A percentile compares a stretch with the other conserved stretches of the same genome.
Conservation (phyloP, 2,888 invertebrate genomes). For the Neoitamus cyanurus region DNA sequence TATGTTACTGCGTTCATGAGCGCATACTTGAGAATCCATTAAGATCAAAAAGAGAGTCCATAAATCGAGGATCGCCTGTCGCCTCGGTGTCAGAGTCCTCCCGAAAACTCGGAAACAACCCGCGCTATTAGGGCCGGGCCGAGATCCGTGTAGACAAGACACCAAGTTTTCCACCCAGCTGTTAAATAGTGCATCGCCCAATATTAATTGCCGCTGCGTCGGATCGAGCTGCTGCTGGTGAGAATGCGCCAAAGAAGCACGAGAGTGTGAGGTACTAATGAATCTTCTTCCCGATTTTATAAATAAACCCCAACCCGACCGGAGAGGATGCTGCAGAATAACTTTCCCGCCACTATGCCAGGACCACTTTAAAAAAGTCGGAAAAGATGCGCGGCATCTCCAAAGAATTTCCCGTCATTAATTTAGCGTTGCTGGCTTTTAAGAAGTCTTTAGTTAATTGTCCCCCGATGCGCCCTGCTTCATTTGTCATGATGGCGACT, state of each 20-base stretch:
- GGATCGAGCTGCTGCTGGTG: background rate
- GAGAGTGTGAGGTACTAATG: constrained; percentile 30
- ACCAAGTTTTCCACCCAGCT: constrained; percentile 44
- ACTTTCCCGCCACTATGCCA: constrained; percentile 2
- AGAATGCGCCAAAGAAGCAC: background rate
- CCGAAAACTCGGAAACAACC: constrained; percentile 37
- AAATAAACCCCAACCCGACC: constrained; percentile 42
- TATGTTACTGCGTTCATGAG: constrained; percentile 42
- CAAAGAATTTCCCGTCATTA: constrained; percentile 50
- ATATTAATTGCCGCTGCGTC: constrained; percentile 48
- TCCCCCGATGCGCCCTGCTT: constrained; percentile 24
- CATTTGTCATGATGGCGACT: constrained; percentile 28
- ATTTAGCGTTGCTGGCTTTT: constrained; percentile 46
- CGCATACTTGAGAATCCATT: constrained; percentile 52
- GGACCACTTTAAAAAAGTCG: constrained; percentile 15
- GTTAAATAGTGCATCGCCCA: constrained; percentile 51
- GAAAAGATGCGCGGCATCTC: constrained; percentile 48
- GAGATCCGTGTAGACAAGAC: background rate
- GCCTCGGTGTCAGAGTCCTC: constrained; percentile 44
- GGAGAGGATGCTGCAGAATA: background rate
- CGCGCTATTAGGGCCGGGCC: background rate
- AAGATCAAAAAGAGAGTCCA: constrained; percentile 50
- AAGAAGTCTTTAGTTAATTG: constrained; percentile 51
- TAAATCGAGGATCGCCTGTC: constrained; percentile 46
- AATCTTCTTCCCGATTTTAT: constrained; percentile 38